Evolutionary conservation across 2,888 invertebrate species (phyloP), one percentile per base, ranked within the genome.

Genomic region (Agonopterix alstromeriana): DNA sequence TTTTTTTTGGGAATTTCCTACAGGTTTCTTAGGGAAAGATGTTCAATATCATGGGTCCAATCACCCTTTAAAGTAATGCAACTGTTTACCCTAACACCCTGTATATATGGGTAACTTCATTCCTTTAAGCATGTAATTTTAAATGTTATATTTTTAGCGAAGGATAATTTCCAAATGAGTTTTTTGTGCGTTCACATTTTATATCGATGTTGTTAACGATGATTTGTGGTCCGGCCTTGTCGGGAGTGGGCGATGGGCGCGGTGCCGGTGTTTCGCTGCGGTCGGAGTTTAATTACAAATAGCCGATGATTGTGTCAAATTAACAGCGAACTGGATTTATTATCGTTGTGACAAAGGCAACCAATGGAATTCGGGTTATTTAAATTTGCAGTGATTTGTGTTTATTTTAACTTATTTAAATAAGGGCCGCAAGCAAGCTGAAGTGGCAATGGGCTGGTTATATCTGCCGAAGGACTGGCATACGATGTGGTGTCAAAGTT

Each of bases 261-360:
- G 27, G 27, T 27, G 27, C 27, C 47, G 54, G 49, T 48, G 52
- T 53, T 48, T 46, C n/a, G n/a, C 48, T 46, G 59, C 58, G 65
- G 64, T 62, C 58, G 55, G 48, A 54, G 52, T 60, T 65, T 67
- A 65, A 64, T 68, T 66, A 61, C 58, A 61, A 70, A 66, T 65
- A 67, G 58, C 56, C 56, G 58, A 64, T 65, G 66, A 71, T 76
- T 71, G 66, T 64, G 63, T 67, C 60, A 61, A 68, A 71, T 67
- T 64, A 70, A 58, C 53, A 53, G 50, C 48, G 45, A 48, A 55
- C 50, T 55, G 53, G 49, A 49, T 49, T 41, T 41, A 45, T 44
- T 40, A 36, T 4, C 38, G 8, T 42, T 12, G 27, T 40, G 44
- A 42, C 42, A 42, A 14, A 10, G 27, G 36, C 11, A 44, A 36